Evolutionary conservation across 2,113 vertebrate species (phyloP), one percentile per base, ranked within the genome.

Genomic region (Apodemus sylvaticus): DNA sequence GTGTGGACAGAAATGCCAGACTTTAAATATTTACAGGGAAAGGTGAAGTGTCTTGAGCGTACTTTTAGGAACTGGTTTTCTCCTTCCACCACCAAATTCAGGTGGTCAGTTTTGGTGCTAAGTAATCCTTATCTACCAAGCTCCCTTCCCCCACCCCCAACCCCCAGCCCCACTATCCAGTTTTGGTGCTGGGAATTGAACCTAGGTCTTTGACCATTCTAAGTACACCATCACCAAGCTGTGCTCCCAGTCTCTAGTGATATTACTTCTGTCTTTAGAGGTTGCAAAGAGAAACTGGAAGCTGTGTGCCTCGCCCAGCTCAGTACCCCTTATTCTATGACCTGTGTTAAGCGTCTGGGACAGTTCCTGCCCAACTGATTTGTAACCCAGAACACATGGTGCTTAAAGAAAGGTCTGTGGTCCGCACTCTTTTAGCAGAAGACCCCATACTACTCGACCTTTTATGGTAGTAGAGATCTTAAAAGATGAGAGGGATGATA

Each of bases 401-500:
- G 36, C 48, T 86, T 55, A 39, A 64, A 73, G 53, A 39, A 77
- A 70, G 31, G 31, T 53, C 29, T 74, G 74, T 8, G 60, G 36
- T 55, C 51, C 20, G 24, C 48, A 68, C 8, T 87, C 13, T 92
- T n/a, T 92, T 42, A 78, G 66, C 78, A 87, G 45, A 86, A 85
- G 1, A 74, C 24, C 89, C 92, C 64, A 39, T 26, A 77, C 11
- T 71, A 7, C 36, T 90, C 1, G 51, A 60, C 34, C 45, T 93
- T 81, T 91, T 55, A 64, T 78, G 42, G 87, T 87, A 82, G 71
- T 73, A 31, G 29, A 86, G 17, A 93, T 70, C 70, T 86, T 70
- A 20, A 93, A 91, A 93, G 58, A 58, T 90, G 48, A 70, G 85
- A 94, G 42, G 89, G 42, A 51, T 94, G 45, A 62, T 95, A 95